phyloP scores from a whole-genome alignment of 2,113 vertebrate genomes.

The Castor canadensis region DNA sequence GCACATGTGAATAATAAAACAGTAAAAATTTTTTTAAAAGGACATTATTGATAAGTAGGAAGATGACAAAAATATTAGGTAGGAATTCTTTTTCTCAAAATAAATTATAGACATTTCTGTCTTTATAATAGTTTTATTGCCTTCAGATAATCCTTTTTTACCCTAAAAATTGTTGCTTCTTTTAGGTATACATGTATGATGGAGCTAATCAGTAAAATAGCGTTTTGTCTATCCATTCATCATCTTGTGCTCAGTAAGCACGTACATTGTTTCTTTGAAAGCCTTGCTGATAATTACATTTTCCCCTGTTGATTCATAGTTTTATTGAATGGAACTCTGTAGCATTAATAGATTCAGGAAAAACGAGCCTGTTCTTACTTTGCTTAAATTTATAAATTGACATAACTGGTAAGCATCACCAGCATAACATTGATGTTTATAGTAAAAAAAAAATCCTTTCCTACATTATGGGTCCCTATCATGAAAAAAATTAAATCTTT shows the following conservation, averaged over 20 bases:
- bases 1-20: too few relatives aligned
- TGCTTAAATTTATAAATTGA: slow-evolving; percentile 40
- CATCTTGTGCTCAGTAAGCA: slow-evolving; percentile 42
- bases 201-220: slow-evolving; percentile 42
- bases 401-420: slow-evolving; percentile 23
- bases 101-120: slow-evolving; percentile 45
- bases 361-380: slow-evolving; percentile 45
- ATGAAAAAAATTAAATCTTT: slow-evolving; percentile 29
- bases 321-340: slow-evolving; percentile 46
- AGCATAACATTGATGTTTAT: not conserved
- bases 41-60: not conserved
- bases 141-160: slow-evolving; percentile 34
- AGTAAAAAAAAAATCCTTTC: slow-evolving; percentile 1
- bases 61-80: slow-evolving; percentile 52
- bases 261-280: slow-evolving; percentile 55
- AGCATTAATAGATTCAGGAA: slow-evolving; percentile 43
- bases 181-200: slow-evolving; percentile 44
- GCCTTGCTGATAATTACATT: slow-evolving; percentile 48
- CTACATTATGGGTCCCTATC: not conserved
- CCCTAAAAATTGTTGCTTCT: slow-evolving; percentile 21
- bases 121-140: slow-evolving; percentile 49
- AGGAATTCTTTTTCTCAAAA: slow-evolving; percentile 26
- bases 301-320: slow-evolving; percentile 37
- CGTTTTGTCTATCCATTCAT: slow-evolving; percentile 45
- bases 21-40: slow-evolving; percentile 11